Percentiles rank a stretch among this genome's conserved stretches.
These are phyloP conservation scores for Tragopan temminckii DNA, from an alignment of 2,797 vertebrate species.

Conservation along the genomic window DNA sequence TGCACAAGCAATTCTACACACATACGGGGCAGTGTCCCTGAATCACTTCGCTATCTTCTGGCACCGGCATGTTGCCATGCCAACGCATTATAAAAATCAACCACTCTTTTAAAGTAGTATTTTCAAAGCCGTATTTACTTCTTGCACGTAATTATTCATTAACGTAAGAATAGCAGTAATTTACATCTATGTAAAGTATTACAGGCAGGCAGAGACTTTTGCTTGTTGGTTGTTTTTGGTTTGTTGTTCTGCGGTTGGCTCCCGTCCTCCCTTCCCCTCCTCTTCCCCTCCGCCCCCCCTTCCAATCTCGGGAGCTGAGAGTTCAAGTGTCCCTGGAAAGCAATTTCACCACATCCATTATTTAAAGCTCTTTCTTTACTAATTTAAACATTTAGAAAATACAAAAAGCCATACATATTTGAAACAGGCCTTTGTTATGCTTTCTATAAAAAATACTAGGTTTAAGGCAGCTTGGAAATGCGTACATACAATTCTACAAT, in stretches of 20 bases:
- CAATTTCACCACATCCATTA: constrained; percentile 71
- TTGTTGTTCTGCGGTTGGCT: constrained; percentile 35
- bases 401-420: constrained; percentile 84
- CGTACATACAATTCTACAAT: constrained; percentile 92
- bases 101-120: constrained; percentile 45
- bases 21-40: background rate
- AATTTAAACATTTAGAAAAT: constrained; percentile 81
- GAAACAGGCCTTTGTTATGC: constrained; percentile 87
- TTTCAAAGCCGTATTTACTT: constrained; percentile 78
- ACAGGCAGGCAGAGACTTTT: constrained; percentile 41
- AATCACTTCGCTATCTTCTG: constrained; percentile 18
- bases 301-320: constrained; percentile 18
- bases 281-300: background rate
- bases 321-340: constrained; percentile 70
- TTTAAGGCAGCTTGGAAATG: constrained; percentile 94
- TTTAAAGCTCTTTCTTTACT: constrained; percentile 86
- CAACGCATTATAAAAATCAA: constrained; percentile 65
- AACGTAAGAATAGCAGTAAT: constrained; percentile 75
- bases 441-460: constrained; percentile 93
- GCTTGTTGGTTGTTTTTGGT: constrained; percentile 50
- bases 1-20: background rate
- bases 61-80: constrained; percentile 47
- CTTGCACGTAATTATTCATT: constrained; percentile 78
- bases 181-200: constrained; percentile 67
- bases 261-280: background rate